Evolutionary conservation across 1,140 invertebrate species (phyloP).

Genomic region (Ips typographus): DNA sequence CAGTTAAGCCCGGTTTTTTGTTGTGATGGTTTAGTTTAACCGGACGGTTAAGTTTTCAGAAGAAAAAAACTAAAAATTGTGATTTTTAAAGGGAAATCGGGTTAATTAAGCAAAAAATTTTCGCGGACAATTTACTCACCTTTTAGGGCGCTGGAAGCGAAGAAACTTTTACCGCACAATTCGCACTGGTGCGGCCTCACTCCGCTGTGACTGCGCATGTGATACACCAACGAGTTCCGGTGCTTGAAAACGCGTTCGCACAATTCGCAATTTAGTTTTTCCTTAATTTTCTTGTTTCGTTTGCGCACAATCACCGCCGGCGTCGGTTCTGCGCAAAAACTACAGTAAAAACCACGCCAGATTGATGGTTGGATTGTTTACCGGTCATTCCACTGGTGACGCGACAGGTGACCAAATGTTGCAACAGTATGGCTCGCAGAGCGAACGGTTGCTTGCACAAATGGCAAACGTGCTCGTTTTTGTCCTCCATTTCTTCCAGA

Average conservation of each 20-base stretch:
- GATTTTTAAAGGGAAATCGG: too few relatives aligned
- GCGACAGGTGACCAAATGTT: conserved; percentile 49
- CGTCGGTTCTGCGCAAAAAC: conserved; percentile 20
- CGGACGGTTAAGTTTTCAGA: too few relatives aligned
- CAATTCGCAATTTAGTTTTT: conserved; percentile 59
- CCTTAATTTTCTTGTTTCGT: conserved; percentile 43
- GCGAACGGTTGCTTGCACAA: conserved; percentile 49
- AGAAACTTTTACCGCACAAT: conserved; percentile 80
- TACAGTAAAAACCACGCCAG: too few relatives aligned
- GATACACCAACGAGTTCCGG: conserved; percentile 81
- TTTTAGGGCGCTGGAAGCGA: conserved; percentile 75
- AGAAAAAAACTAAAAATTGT: neutral
- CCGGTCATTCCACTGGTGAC: conserved; percentile 51
- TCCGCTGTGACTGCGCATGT: conserved; percentile 76
- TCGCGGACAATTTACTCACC: too few relatives aligned
- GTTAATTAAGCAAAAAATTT: too few relatives aligned
- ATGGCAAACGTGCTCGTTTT: conserved; percentile 48
- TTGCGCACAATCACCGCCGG: conserved; percentile 35
- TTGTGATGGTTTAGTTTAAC: too few relatives aligned
- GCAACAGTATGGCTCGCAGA: conserved; percentile 44
- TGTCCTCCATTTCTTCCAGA: conserved; percentile 51
- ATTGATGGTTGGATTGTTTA: conserved; percentile 13
- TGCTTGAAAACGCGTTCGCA: conserved; percentile 77
- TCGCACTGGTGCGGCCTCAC: conserved; percentile 76
- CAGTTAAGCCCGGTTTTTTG: too few relatives aligned